Percentiles rank a stretch among this genome's conserved stretches.
These are phyloP conservation scores for Falco concolor DNA, from an alignment of 2,797 vertebrate species.

Conservation along the genomic window DNA sequence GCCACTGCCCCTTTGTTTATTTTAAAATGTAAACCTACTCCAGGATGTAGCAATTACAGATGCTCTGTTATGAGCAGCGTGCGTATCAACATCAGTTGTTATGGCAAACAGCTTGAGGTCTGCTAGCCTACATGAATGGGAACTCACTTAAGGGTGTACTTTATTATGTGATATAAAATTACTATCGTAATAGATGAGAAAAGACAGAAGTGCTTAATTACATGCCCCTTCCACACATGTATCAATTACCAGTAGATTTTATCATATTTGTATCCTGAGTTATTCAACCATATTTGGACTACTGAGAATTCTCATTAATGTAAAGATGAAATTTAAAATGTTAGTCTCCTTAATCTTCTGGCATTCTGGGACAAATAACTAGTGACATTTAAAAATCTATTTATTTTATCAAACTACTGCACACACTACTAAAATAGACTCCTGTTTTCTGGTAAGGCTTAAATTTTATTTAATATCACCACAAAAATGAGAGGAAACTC, in stretches of 20 bases:
- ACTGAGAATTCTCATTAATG: background rate
- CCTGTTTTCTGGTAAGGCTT: background rate
- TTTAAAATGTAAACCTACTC: slow-evolving; percentile 48
- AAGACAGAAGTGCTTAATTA: background rate
- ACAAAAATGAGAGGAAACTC: background rate
- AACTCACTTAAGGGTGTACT: background rate
- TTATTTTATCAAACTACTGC: background rate
- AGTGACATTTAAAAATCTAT: background rate
- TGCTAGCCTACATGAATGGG: background rate
- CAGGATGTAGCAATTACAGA: slow-evolving; percentile 36
- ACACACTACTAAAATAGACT: background rate
- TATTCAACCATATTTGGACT: background rate
- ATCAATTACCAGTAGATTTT: background rate
- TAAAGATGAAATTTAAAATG: background rate
- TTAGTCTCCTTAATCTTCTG: background rate
- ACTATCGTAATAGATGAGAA: background rate
- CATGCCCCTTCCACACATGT: background rate
- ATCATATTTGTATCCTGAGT: background rate
- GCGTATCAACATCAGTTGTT: background rate
- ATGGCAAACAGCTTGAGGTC: background rate
- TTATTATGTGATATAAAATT: background rate
- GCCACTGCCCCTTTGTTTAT: slow-evolving; percentile 26
- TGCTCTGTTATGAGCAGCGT: background rate
- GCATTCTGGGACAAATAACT: background rate
- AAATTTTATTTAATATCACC: background rate